Evolutionary conservation across 1,140 invertebrate genomes (phyloP), one percentile per base, ranked within the genome.

Genomic region (Hestina assimilis): DNA sequence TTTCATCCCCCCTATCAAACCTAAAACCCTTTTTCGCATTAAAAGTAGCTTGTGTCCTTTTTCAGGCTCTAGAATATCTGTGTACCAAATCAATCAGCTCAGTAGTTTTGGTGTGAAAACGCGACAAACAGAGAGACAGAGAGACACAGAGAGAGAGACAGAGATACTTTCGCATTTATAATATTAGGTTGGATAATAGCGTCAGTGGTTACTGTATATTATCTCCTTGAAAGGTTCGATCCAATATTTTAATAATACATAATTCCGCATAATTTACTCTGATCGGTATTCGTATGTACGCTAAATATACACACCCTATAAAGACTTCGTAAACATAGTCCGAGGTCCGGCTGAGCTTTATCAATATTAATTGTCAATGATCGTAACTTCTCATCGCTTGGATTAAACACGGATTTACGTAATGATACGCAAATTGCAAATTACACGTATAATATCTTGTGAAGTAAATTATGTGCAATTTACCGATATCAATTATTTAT

Each of bases 261-360:
- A 63, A 71, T 65, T 60, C 53, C 52, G 38, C 33, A 26, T 51
- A 68, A 71, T 71, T 71, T 65, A 43, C 61, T 52, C 26, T 51
- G 54, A 59, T 59, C 57, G 52, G 46, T 42, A 53, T 52, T 58
- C 51, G 47, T 59, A 66, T 60, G 51, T 43, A 40, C 40, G 57
- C 47, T 70, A 67, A 64, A 70, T 67, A 70, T 66, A 54, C 45
- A 33, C 40, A 45, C 21, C 46, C 56, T 66, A 59, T 35, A 35
- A 58, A 61, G 42, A 59, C 28, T 51, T 14, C 48, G 51, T 54
- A 59, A 56, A 60, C 28, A 62, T 66, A 50, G 63, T 12, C 14
- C 24, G 23, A 12, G 64, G 59, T 60, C 15, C 19, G 29, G 28
- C 12, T 20, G 14, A 5, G 28, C n/a, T 51, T 26, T 12, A 19